Evolutionary conservation across 2,888 invertebrate species (phyloP).

Genomic region (Chirona hameri): DNA sequence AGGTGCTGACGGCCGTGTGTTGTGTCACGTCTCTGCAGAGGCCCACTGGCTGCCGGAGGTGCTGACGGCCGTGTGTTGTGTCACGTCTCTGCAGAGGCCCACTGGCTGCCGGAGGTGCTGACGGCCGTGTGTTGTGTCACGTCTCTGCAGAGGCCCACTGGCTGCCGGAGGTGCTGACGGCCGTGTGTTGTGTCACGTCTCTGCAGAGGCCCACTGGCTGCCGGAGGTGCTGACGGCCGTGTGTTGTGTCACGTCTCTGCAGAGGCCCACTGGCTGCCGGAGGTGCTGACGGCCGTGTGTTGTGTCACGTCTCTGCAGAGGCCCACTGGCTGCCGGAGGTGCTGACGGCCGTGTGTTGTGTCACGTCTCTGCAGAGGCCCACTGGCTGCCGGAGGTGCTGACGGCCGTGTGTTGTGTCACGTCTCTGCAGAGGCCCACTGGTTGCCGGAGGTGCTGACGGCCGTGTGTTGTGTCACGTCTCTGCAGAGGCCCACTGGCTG

Average conservation of each 20-base stretch:
- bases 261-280: slow-evolving; percentile 42
- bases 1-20: slow-evolving; percentile 29
- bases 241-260: background rate
- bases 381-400: slow-evolving; percentile 42
- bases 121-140: no score
- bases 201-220: slow-evolving; percentile 42
- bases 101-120: slow-evolving; percentile 42
- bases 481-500: slow-evolving; percentile 42
- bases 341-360: no score
- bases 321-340: slow-evolving; percentile 42
- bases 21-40: slow-evolving; percentile 32
- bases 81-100: slow-evolving; percentile 36
- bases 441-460: slow-evolving; percentile 29
- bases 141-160: slow-evolving; percentile 40
- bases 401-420: no score
- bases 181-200: no score
- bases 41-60: slow-evolving; percentile 42
- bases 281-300: slow-evolving; percentile 29
- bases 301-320: slow-evolving; percentile 32
- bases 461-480: no score
- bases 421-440: slow-evolving; percentile 40
- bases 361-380: slow-evolving; percentile 36
- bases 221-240: slow-evolving; percentile 35
- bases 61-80: no score
- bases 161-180: slow-evolving; percentile 40